Percentiles rank a stretch among this genome's conserved stretches.
phyloP scores from a whole-genome alignment of 1,140 invertebrate species.

The Penaeus vannamei region DNA sequence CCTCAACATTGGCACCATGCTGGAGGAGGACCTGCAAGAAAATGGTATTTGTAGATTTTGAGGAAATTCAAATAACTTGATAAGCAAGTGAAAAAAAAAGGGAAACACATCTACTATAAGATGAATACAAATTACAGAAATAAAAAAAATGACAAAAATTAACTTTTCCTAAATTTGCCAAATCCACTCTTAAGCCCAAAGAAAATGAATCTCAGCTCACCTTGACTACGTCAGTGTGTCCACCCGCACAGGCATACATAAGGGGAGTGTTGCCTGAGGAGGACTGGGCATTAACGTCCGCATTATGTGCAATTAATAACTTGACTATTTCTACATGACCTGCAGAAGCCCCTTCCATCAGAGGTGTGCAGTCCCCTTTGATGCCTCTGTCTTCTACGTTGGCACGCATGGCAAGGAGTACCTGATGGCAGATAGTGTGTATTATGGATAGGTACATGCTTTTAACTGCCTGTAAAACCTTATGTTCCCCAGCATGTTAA shows the following conservation, averaged over 20 bases:
- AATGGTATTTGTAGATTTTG: no score
- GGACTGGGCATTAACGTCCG: conserved; percentile 80
- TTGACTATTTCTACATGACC: conserved; percentile 96
- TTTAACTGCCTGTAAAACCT: not conserved
- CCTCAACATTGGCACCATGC: conserved; percentile 95
- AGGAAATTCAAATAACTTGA: no score
- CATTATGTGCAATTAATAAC: conserved; percentile 90
- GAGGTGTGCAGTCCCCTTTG: conserved; percentile 94
- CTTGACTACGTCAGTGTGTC: conserved; percentile 91
- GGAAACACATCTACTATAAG: no score
- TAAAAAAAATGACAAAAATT: no score
- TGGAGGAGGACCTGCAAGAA: conserved; percentile 82
- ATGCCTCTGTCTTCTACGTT: conserved; percentile 97
- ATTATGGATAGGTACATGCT: not conserved
- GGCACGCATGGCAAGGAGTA: conserved; percentile 95
- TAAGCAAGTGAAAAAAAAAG: no score
- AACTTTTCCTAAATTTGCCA: no score
- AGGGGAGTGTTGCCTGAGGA: conserved; percentile 90
- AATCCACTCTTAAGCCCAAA: not conserved
- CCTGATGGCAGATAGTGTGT: conserved; percentile 75
- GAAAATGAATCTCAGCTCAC: conserved; percentile 4
- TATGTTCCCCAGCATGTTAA: not conserved
- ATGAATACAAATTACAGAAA: no score
- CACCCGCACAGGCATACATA: conserved; percentile 98
- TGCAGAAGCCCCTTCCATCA: conserved; percentile 97